phyloP scores from a whole-genome alignment of 2,797 vertebrate genomes.

The Pangasius larnaudii region DNA sequence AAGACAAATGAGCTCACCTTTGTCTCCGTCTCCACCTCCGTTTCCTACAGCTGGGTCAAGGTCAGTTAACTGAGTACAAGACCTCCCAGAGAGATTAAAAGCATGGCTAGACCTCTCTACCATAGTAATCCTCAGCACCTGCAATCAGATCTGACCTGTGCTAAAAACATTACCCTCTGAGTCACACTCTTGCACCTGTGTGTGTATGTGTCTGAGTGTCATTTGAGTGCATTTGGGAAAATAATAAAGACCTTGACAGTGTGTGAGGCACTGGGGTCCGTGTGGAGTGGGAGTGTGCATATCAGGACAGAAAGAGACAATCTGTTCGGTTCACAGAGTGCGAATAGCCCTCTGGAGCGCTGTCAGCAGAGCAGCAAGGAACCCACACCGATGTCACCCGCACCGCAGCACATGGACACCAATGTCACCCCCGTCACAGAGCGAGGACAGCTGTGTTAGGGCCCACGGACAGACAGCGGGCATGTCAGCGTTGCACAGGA shows the following conservation, averaged over 20 bases:
- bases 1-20: not conserved
- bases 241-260: slow-evolving; percentile 58
- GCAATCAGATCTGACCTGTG: slow-evolving; percentile 34
- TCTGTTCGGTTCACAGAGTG: slow-evolving; percentile 56
- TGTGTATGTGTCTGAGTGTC: not conserved
- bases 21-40: not conserved
- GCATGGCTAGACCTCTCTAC: not conserved
- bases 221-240: slow-evolving; percentile 12
- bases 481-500: slow-evolving; percentile 45
- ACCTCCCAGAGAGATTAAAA: slow-evolving; percentile 8
- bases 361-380: slow-evolving; percentile 31
- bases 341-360: slow-evolving; percentile 45
- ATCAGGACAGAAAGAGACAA: slow-evolving; percentile 58
- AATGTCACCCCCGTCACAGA: slow-evolving; percentile 48
- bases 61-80: slow-evolving; percentile 25
- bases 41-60: slow-evolving; percentile 38
- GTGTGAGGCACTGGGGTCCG: slow-evolving; percentile 20
- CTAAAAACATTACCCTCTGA: slow-evolving; percentile 30
- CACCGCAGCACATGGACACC: slow-evolving; percentile 42
- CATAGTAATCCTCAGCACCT: slow-evolving; percentile 2
- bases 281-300: slow-evolving; percentile 32
- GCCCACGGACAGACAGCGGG: slow-evolving; percentile 35
- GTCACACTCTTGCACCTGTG: slow-evolving; percentile 13
- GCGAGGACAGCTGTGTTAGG: slow-evolving; percentile 41
- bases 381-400: slow-evolving; percentile 33